Evolutionary conservation across 1,140 invertebrate species (phyloP), one percentile per base, ranked within the genome.

Genomic region (Ganaspis sp.): DNA sequence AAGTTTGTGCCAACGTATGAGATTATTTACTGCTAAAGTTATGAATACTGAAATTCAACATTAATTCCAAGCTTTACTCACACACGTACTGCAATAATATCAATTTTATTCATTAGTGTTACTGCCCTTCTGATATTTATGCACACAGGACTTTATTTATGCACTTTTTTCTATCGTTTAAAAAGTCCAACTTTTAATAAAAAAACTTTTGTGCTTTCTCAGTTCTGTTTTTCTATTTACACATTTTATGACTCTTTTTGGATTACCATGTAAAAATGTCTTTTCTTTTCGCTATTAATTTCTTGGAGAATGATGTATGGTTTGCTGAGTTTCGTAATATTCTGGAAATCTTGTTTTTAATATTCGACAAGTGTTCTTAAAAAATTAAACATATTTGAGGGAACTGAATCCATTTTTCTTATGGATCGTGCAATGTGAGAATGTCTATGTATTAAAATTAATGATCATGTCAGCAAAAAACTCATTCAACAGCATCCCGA

Each of bases 381-480:
- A 45, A 58, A 58, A 26, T n/a, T 58, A 23, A 58, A 29, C 54
- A 58, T 26, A 58, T 58, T 58, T 29, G 21, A 58, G 21, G 54
- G 54, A 58, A 58, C 21, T 29, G 15, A 26, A 26, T 58, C n/a
- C 21, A 26, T 23, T 15, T 58, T 58, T 58, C 23, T 54, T 12
- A 54, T 54, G 9, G 9, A 21, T 4, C 54, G 23, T 15, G 12
- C 11, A 26, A 58, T 58, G 21, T 23, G 54, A 26, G 15, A 58
- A 26, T 58, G 9, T 5, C 49, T 54, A 58, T 58, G 23, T 34
- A 64, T 64, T 64, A 34, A 64, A 64, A 29, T 64, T 64, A 64
- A 29, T 64, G 58, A 29, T 34, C 26, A 34, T 64, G 58, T n/a
- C 26, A 26, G 58, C 4, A 26, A 34, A 64, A 64, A 9, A 34